phyloP scores from a whole-genome alignment of 2,888 invertebrate genomes.

The Drosophila mayaguana region DNA sequence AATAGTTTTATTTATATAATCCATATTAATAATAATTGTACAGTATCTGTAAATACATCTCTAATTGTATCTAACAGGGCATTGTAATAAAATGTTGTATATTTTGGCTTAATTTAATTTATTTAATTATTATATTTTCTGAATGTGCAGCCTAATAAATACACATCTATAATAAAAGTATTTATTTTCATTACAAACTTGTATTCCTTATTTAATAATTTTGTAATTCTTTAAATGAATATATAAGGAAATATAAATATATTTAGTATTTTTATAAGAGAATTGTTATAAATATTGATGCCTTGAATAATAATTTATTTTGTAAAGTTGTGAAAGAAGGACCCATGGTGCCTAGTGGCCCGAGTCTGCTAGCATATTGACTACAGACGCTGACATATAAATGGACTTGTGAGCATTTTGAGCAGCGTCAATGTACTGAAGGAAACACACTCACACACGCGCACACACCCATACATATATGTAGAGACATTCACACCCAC shows the following conservation, averaged over 20 bases:
- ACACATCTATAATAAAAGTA: too few species aligned
- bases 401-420: slow-evolving; percentile 33
- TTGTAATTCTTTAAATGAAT: too few species aligned
- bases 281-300: neutral
- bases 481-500: slow-evolving; percentile 7
- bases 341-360: neutral
- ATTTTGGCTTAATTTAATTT: too few species aligned
- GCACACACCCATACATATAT: slow-evolving; percentile 18
- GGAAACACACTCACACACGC: slow-evolving; percentile 14
- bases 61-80: too few species aligned
- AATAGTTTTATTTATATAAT: too few species aligned
- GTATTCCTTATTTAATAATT: too few species aligned
- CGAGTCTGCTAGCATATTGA: slow-evolving; percentile 5
- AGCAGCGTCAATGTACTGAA: slow-evolving; percentile 26
- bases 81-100: too few species aligned
- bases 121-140: too few species aligned
- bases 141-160: too few species aligned
- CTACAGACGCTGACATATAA: slow-evolving; percentile 33
- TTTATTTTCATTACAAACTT: too few species aligned
- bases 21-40: too few species aligned
- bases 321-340: neutral
- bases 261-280: neutral
- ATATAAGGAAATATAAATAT: neutral
- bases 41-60: too few species aligned
- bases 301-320: neutral